Evolutionary conservation across 30 jellyfish, hydroid and myxozoan genomes (phyloP).

Genomic region (Turritopsis dohrnii): DNA sequence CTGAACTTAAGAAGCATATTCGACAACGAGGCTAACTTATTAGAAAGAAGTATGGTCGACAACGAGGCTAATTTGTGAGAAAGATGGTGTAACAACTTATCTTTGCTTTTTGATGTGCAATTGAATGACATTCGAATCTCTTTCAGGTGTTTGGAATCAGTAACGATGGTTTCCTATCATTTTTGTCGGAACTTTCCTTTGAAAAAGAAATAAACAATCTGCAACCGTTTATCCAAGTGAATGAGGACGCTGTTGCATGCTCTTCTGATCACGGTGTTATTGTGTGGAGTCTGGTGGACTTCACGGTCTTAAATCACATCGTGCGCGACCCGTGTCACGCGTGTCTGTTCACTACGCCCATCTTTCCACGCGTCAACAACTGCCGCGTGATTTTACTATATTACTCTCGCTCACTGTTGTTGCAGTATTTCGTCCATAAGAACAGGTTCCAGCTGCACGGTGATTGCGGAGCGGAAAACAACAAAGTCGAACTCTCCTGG

Average conservation of each 20-base stretch:
- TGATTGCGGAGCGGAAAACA: background rate
- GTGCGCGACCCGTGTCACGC: slow-evolving; percentile 18
- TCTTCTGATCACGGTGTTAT: slow-evolving; percentile 34
- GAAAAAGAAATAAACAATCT: slow-evolving; percentile 14
- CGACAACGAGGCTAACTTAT: no score
- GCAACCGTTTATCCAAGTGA: slow-evolving; percentile 28
- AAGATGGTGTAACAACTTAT: no score
- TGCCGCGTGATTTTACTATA: slow-evolving; percentile 37
- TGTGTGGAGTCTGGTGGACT: slow-evolving; percentile 35
- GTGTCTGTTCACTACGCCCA: slow-evolving; percentile 5
- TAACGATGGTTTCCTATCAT: slow-evolving; percentile 8
- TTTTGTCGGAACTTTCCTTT: slow-evolving; percentile 16
- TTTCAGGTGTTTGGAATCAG: slow-evolving; percentile 17
- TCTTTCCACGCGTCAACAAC: slow-evolving; percentile 1
- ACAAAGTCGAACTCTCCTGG: slow-evolving; percentile 20
- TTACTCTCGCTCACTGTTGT: slow-evolving; percentile 15
- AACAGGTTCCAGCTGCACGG: slow-evolving; percentile 36
- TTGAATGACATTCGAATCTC: no score
- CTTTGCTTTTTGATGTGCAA: no score
- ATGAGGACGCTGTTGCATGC: slow-evolving; percentile 25
- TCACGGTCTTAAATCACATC: slow-evolving; percentile 12
- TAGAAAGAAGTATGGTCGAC: no score
- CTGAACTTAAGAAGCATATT: no score
- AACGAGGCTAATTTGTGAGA: no score
- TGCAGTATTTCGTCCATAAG: slow-evolving; percentile 31